These are phyloP conservation scores for Corythoichthys intestinalis DNA, from an alignment of 2,113 vertebrate genomes.

Conservation along the genomic window DNA sequence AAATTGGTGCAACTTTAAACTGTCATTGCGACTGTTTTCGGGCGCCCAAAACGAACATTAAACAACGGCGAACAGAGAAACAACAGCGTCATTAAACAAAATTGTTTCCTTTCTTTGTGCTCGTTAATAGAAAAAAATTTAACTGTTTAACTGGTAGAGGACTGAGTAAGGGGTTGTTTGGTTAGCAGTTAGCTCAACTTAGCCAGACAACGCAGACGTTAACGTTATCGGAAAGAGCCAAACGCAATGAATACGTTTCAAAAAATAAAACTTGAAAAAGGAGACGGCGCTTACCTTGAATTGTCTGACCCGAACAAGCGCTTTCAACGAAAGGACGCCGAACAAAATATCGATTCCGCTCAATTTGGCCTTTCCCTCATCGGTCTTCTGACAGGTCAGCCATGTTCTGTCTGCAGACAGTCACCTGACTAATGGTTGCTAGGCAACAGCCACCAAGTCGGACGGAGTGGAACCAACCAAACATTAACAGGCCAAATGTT, in stretches of 20 bases:
- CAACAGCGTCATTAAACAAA: background rate
- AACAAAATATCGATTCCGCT: slow-evolving; percentile 62
- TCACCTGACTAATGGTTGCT: slow-evolving; percentile 75
- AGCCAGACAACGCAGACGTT: slow-evolving; percentile 41
- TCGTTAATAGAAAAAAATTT: background rate
- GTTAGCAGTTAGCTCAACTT: slow-evolving; percentile 51
- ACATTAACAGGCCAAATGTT: background rate
- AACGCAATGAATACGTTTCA: background rate
- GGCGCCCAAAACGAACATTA: background rate
- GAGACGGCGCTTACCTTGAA: slow-evolving; percentile 52
- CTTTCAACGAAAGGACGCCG: slow-evolving; percentile 21
- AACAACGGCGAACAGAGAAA: background rate
- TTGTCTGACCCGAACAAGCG: slow-evolving; percentile 8
- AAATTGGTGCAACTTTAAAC: background rate
- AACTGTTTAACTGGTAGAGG: background rate
- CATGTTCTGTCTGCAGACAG: slow-evolving; percentile 73
- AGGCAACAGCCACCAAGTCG: slow-evolving; percentile 56
- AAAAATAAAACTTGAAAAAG: background rate
- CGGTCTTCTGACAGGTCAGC: slow-evolving; percentile 72
- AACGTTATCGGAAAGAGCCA: slow-evolving; percentile 12
- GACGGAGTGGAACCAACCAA: slow-evolving; percentile 35
- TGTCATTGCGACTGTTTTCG: background rate
- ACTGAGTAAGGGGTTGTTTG: slow-evolving; percentile 35
- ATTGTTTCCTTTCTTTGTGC: background rate
- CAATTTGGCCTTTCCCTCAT: slow-evolving; percentile 66